A percentile compares a stretch with the other conserved stretches of the same genome.
phyloP scores from a whole-genome alignment of 53 echinoderm and acorn worm species.

The Mesocentrotus franciscanus region DNA sequence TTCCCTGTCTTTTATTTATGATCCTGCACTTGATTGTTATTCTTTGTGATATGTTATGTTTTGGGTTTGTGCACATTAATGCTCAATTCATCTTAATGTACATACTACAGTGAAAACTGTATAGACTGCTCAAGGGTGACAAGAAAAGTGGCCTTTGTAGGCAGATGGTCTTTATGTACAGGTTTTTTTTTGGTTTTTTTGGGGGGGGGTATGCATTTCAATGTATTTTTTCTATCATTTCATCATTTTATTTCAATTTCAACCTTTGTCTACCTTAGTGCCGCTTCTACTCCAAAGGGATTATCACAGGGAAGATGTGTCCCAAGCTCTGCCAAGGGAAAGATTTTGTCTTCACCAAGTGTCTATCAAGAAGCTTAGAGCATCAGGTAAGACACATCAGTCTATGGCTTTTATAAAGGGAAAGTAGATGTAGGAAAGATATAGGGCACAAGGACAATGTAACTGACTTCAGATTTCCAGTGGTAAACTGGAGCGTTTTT shows the following conservation, averaged over 20 bases:
- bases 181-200: too few species aligned
- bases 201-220: too few species aligned
- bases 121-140: neutral
- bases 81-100: too few species aligned
- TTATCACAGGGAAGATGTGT: conserved; percentile 88
- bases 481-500: too few species aligned
- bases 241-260: neutral
- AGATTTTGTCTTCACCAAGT: conserved; percentile 73
- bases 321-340: conserved; percentile 73
- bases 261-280: conserved; percentile 71
- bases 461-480: too few species aligned
- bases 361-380: conserved; percentile 79
- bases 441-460: neutral
- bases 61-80: too few species aligned
- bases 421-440: neutral
- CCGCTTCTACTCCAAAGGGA: conserved; percentile 76
- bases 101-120: too few species aligned
- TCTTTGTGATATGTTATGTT: too few species aligned
- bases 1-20: too few species aligned
- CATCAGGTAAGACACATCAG: conserved; percentile 73
- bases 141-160: neutral
- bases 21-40: too few species aligned
- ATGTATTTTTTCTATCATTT: neutral
- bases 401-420: neutral
- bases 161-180: neutral